phyloP scores from a whole-genome alignment of 2,797 vertebrate genomes.

The Notolepis coatsorum region DNA sequence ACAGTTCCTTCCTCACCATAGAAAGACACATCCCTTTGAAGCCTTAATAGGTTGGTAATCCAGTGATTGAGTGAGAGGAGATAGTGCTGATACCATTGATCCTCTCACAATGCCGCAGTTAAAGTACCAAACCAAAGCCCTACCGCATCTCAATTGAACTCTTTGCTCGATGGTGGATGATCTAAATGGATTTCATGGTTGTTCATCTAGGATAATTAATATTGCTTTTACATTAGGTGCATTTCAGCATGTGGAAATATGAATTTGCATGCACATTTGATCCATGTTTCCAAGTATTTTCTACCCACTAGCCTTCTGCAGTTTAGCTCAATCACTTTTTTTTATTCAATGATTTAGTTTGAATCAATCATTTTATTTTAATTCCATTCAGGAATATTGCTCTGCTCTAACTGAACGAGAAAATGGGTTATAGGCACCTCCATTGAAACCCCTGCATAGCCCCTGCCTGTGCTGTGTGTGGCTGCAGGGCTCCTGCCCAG shows the following conservation, averaged over 20 bases:
- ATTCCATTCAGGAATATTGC: background rate
- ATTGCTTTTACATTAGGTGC: constrained; percentile 46
- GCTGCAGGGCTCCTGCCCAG: constrained; percentile 36
- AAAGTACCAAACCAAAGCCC: too few species aligned
- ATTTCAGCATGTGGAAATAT: constrained; percentile 37
- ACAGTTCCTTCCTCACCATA: constrained; percentile 8
- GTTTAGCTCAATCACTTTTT: too few species aligned
- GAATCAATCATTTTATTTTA: too few species aligned
- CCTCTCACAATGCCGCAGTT: too few species aligned
- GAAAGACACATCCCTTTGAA: too few species aligned
- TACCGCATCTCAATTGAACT: too few species aligned
- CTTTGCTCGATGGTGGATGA: constrained; percentile 26
- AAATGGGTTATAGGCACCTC: constrained; percentile 34
- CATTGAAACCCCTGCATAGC: constrained; percentile 33
- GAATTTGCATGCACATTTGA: too few species aligned
- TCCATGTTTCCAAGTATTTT: too few species aligned
- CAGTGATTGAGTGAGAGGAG: too few species aligned
- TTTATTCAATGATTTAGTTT: too few species aligned
- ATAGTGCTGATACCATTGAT: constrained; percentile 22
- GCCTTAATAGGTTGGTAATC: too few species aligned
- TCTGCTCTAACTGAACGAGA: constrained; percentile 10
- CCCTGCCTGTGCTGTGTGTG: constrained; percentile 27
- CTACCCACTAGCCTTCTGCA: too few species aligned
- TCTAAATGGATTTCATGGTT: constrained; percentile 25
- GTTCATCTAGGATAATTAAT: constrained; percentile 30